phyloP scores from a whole-genome alignment of 2,113 vertebrate genomes.

The Catharus bicknelli region DNA sequence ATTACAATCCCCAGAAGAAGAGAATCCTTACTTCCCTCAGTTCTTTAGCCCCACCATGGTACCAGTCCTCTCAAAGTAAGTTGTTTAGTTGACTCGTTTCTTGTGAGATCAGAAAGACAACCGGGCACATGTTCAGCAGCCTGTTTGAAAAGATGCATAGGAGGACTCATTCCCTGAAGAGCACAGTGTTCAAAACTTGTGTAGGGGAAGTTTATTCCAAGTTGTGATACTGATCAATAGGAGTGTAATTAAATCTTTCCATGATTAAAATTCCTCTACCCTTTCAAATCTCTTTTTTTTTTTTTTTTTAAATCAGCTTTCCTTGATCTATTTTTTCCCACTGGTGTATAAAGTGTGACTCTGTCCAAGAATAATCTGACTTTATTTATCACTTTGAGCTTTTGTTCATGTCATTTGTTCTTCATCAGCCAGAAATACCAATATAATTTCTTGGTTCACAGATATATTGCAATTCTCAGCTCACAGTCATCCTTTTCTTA shows the following conservation, averaged over 20 bases:
- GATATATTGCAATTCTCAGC: neutral
- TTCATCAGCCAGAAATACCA: slow-evolving; percentile 37
- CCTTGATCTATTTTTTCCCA: slow-evolving; percentile 45
- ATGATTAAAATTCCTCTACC: slow-evolving; percentile 55
- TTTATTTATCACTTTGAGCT: slow-evolving; percentile 54
- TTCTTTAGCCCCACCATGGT: neutral
- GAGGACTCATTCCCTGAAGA: neutral
- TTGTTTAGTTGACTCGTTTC: slow-evolving; percentile 1
- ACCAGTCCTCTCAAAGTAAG: neutral
- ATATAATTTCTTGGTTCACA: slow-evolving; percentile 29
- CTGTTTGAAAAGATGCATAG: neutral
- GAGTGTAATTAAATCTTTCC: slow-evolving; percentile 61
- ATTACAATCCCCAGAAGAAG: neutral
- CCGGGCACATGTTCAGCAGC: neutral
- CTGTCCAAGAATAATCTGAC: slow-evolving; percentile 1
- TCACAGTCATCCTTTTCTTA: neutral
- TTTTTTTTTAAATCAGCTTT: neutral
- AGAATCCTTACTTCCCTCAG: neutral
- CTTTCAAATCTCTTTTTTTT: slow-evolving; percentile 26
- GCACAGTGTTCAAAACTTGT: neutral
- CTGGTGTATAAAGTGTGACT: neutral
- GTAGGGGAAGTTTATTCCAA: neutral
- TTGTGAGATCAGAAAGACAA: neutral
- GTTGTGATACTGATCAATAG: slow-evolving; percentile 51
- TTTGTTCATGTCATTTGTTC: slow-evolving; percentile 10